Evolutionary conservation across 35 echinoderm and acorn worm species (phyloP).

Genomic region (Stichopus chloronotus): DNA sequence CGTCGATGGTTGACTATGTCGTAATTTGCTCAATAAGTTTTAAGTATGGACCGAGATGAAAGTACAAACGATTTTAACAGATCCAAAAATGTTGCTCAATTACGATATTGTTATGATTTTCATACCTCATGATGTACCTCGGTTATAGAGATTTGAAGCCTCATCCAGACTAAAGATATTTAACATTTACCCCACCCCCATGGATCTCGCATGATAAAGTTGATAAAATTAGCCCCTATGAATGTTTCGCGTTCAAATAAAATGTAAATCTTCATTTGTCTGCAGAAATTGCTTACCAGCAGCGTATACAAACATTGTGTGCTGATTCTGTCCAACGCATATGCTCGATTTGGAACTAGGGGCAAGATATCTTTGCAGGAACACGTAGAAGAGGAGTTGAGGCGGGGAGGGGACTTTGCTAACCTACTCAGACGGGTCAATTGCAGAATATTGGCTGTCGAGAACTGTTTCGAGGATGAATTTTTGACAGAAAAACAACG

Average conservation of each 20-base stretch:
- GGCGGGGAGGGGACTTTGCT: neutral
- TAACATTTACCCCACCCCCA: too few species aligned
- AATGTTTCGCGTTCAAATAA: neutral
- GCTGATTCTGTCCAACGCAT: neutral
- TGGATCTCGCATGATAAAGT: too few species aligned
- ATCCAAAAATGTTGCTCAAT: too few species aligned
- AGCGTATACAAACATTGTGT: conserved; percentile 30
- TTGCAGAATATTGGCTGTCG: conserved; percentile 6
- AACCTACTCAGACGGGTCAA: neutral
- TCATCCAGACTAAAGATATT: too few species aligned
- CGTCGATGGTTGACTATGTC: too few species aligned
- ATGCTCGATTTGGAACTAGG: neutral
- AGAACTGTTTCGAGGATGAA: neutral
- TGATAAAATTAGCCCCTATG: neutral
- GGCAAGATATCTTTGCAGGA: neutral
- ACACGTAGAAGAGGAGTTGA: neutral
- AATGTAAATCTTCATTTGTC: too few species aligned
- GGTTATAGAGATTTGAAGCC: too few species aligned
- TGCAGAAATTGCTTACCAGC: neutral
- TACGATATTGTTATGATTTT: too few species aligned
- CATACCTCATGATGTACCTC: too few species aligned
- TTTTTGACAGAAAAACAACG: conserved; percentile 8
- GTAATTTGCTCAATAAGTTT: too few species aligned
- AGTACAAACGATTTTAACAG: too few species aligned
- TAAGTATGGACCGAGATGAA: too few species aligned